A percentile compares a stretch with the other conserved stretches of the same genome.
phyloP scores from a whole-genome alignment of 2,797 vertebrate genomes.

The Emys orbicularis region DNA sequence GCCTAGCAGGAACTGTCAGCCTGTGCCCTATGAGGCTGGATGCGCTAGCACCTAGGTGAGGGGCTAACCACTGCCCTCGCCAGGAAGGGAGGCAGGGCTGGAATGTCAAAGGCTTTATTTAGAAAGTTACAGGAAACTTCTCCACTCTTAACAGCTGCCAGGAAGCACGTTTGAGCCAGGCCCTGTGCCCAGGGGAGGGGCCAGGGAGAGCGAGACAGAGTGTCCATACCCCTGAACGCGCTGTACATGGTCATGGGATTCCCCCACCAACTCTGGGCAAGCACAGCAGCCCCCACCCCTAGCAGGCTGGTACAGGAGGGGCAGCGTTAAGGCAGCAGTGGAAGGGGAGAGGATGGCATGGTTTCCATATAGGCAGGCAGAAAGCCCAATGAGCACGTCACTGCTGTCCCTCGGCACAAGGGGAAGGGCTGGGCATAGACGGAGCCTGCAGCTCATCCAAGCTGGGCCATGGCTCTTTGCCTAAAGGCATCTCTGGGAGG shows the following conservation, averaged over 20 bases:
- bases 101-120: slow-evolving; percentile 71
- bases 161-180: rapidly evolving
- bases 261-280: background rate
- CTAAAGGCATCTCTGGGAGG: background rate
- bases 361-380: background rate
- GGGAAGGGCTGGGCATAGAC: background rate
- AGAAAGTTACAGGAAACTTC: slow-evolving; percentile 53
- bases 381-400: background rate
- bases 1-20: no score
- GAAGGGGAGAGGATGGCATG: background rate
- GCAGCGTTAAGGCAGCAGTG: background rate
- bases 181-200: background rate
- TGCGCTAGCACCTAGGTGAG: no score
- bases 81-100: rapidly evolving
- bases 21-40: no score
- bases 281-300: no score
- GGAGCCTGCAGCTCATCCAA: background rate
- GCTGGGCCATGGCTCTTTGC: background rate
- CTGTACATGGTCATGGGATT: background rate
- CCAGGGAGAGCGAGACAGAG: background rate
- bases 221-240: rapidly evolving
- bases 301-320: background rate
- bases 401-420: background rate
- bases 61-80: no score
- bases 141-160: rapidly evolving